Evolutionary conservation across 2,888 invertebrate species (phyloP).

Genomic region (Zeuzera pyrina): DNA sequence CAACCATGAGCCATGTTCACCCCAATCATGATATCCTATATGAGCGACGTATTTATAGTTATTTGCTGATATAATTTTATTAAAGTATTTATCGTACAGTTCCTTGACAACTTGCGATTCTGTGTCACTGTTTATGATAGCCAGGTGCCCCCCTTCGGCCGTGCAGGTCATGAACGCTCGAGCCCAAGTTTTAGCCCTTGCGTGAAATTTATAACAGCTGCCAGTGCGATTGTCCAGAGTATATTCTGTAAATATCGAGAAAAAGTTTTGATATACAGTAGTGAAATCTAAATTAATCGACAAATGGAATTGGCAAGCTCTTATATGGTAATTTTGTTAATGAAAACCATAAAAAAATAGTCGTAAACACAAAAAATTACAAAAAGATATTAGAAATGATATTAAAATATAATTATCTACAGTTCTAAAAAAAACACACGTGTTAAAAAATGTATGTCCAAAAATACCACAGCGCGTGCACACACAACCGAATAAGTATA

Average conservation of each 20-base stretch:
- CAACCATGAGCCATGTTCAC: background rate
- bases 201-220: constrained; percentile 5
- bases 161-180: constrained; percentile 2
- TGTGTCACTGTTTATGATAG: constrained; percentile 3
- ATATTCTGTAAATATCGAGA: constrained; percentile 23
- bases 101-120: background rate
- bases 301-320: too few relatives aligned
- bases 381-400: too few relatives aligned
- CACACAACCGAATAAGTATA: too few relatives aligned
- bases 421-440: too few relatives aligned
- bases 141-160: constrained; percentile 3
- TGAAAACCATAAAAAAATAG: too few relatives aligned
- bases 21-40: constrained; percentile 1
- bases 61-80: constrained; percentile 12
- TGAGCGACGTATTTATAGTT: constrained; percentile 21
- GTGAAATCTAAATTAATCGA: too few relatives aligned
- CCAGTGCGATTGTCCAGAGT: constrained; percentile 6
- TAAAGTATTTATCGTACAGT: constrained; percentile 9
- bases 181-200: background rate
- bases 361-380: too few relatives aligned
- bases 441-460: too few relatives aligned
- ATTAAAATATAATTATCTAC: too few relatives aligned
- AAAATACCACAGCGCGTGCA: too few relatives aligned
- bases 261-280: too few relatives aligned
- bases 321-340: too few relatives aligned